Evolutionary conservation across 2,113 vertebrate genomes (phyloP).

Genomic region (Xenopus laevis): DNA sequence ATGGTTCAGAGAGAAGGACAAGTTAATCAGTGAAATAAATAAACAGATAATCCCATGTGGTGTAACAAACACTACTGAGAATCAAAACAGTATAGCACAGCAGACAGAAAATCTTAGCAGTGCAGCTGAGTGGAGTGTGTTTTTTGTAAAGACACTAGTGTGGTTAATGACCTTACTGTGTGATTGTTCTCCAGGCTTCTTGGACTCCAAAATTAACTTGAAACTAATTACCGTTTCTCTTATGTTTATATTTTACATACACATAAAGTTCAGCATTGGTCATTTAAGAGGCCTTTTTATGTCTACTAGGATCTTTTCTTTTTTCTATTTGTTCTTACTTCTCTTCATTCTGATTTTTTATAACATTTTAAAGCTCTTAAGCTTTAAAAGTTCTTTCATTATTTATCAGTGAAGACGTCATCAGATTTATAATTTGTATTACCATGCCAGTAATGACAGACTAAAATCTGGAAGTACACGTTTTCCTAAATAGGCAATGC

Average conservation of each 20-base stretch:
- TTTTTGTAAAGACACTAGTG: slow-evolving; percentile 64
- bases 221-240: slow-evolving; percentile 83
- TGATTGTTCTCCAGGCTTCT: slow-evolving; percentile 71
- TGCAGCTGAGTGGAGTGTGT: slow-evolving; percentile 51
- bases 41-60: slow-evolving; percentile 23
- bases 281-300: slow-evolving; percentile 14
- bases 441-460: too few relatives aligned
- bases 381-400: too few relatives aligned
- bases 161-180: slow-evolving; percentile 72
- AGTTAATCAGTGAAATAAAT: slow-evolving; percentile 32
- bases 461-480: too few relatives aligned
- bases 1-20: slow-evolving; percentile 16
- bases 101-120: slow-evolving; percentile 34
- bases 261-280: slow-evolving; percentile 70
- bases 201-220: slow-evolving; percentile 71
- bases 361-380: too few relatives aligned
- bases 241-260: slow-evolving; percentile 86
- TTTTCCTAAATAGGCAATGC: too few relatives aligned
- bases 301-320: not conserved
- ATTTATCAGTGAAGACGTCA: too few relatives aligned
- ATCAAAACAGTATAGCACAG: slow-evolving; percentile 7
- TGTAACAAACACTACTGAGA: slow-evolving; percentile 4
- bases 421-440: too few relatives aligned
- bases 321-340: not conserved
- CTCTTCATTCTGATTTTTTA: too few relatives aligned